Evolutionary conservation across 2,797 vertebrate species (phyloP).

Genomic region (Falco naumanni): DNA sequence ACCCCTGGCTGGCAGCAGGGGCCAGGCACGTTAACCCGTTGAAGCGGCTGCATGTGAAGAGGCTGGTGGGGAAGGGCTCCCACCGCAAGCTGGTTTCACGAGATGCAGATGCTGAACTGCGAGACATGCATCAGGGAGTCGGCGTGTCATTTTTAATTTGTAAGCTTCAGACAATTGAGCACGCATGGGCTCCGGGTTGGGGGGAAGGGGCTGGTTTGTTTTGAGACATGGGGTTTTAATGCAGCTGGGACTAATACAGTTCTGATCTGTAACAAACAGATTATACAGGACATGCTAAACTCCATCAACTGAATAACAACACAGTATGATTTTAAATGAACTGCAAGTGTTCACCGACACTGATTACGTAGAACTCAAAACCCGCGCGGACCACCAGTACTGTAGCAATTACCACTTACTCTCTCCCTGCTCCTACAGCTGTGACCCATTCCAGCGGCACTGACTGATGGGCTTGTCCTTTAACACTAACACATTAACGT

Average conservation of each 20-base stretch:
- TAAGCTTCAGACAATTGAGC: not conserved
- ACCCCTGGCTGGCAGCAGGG: not conserved
- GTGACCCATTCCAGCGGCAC: not conserved
- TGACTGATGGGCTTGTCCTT: not conserved
- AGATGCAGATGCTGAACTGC: conserved; percentile 5
- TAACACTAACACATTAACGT: not conserved
- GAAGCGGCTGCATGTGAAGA: not conserved
- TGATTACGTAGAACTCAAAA: not conserved
- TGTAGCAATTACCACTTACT: not conserved
- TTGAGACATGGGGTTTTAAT: conserved; percentile 5
- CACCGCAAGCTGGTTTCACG: not conserved
- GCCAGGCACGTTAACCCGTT: conserved; percentile 19
- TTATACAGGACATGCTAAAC: conserved; percentile 23
- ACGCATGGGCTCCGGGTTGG: not conserved
- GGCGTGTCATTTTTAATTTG: not conserved
- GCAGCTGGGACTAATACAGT: conserved; percentile 52
- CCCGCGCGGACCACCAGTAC: not conserved
- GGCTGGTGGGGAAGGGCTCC: not conserved
- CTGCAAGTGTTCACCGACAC: not conserved
- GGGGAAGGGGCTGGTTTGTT: conserved; percentile 12
- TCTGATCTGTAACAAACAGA: conserved; percentile 26
- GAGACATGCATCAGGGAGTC: not conserved
- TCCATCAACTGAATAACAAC: conserved; percentile 7
- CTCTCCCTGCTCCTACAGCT: not conserved
- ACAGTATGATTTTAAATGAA: not conserved